These are phyloP conservation scores for Drosophila tsacasi DNA, from an alignment of 1,140 invertebrate genomes.

Conservation along the genomic window DNA sequence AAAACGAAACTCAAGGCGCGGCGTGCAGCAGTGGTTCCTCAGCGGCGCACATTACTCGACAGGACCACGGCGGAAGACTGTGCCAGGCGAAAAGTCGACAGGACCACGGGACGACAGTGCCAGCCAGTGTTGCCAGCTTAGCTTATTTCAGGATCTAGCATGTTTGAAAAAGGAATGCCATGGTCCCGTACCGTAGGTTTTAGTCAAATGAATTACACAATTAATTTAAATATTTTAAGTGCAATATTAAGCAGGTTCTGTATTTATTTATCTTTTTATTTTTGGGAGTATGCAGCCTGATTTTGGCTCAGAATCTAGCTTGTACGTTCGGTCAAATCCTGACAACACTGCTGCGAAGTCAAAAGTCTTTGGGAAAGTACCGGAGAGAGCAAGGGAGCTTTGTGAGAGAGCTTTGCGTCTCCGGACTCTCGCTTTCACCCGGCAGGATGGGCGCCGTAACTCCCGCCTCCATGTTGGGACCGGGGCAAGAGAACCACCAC, in stretches of 20 bases:
- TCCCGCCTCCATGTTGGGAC: background rate
- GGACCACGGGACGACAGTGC: background rate
- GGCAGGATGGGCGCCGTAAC: background rate
- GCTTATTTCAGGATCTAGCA: background rate
- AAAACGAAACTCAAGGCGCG: constrained; percentile 71
- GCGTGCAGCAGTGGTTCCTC: constrained; percentile 67
- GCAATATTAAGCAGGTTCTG: too few species aligned
- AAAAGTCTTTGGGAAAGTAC: constrained; percentile 33
- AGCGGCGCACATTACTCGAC: constrained; percentile 77
- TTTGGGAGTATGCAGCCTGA: too few species aligned
- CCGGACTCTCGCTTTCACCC: constrained; percentile 65
- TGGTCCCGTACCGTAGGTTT: too few species aligned
- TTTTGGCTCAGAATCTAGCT: too few species aligned
- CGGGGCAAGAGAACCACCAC: background rate
- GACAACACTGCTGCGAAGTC: constrained; percentile 42
- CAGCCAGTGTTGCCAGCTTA: background rate
- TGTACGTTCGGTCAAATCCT: background rate
- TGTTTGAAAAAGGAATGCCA: background rate
- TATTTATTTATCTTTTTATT: too few species aligned
- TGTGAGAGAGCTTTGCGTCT: constrained; percentile 21
- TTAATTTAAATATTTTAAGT: too few species aligned
- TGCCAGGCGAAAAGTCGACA: constrained; percentile 54
- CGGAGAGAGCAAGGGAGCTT: constrained; percentile 16
- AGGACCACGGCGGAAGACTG: constrained; percentile 79
- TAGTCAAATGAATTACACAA: too few species aligned